Conservation (phyloP, 2,113 vertebrate genomes). For the Neodon shergylaensis region DNA sequence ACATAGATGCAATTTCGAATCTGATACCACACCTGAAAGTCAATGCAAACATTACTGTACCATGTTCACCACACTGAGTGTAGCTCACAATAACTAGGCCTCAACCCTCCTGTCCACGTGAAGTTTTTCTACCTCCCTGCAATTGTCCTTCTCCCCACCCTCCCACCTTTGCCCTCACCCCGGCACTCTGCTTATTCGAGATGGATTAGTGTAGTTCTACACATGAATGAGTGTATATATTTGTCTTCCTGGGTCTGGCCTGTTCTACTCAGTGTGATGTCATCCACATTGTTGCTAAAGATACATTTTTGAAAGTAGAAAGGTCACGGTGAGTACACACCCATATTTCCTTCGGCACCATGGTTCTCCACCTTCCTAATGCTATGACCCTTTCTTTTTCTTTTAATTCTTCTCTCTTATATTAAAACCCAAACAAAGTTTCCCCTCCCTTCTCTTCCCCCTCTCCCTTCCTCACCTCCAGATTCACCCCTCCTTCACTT, state of each 20-base stretch:
- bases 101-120: not conserved
- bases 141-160: not conserved
- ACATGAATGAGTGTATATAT: not conserved
- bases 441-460: not conserved
- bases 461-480: not conserved
- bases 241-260: not conserved
- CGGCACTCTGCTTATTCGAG: not conserved
- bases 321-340: not conserved
- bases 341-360: not conserved
- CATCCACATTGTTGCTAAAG: not conserved
- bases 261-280: not conserved
- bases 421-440: not conserved
- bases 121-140: not conserved
- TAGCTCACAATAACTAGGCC: not conserved
- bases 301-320: not conserved
- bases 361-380: not conserved
- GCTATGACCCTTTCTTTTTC: not conserved
- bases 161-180: too few relatives aligned
- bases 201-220: too few relatives aligned
- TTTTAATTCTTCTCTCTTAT: not conserved
- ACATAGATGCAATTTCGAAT: not conserved
- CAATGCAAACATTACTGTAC: not conserved
- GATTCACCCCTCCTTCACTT: too few relatives aligned
- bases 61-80: not conserved
- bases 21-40: not conserved